Conservation (phyloP, 2,797 vertebrate genomes). For the Uromys caudimaculatus region DNA sequence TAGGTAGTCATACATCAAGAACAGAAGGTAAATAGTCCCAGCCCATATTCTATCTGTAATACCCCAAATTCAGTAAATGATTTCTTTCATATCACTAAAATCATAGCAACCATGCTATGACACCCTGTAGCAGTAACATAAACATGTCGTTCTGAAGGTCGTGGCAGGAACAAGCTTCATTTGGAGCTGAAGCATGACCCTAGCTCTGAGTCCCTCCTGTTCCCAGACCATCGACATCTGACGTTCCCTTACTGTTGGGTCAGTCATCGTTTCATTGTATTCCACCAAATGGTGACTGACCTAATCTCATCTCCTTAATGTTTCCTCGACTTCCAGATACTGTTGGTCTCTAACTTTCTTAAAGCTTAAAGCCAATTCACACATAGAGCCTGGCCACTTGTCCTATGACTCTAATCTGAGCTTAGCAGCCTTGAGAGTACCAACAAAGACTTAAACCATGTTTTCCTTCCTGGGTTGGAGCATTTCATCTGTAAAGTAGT, state of each 20-base stretch:
- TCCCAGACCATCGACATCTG: background rate
- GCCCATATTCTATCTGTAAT: background rate
- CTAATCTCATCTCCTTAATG: conserved; percentile 50
- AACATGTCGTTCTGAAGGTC: background rate
- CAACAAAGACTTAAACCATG: background rate
- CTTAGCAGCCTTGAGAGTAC: background rate
- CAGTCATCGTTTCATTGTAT: conserved; percentile 34
- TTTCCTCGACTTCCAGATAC: background rate
- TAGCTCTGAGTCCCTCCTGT: fast-evolving
- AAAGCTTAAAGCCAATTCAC: background rate
- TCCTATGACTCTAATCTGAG: background rate
- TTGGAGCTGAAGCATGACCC: conserved; percentile 38
- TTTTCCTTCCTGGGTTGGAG: background rate
- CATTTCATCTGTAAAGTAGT: background rate
- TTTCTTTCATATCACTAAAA: background rate
- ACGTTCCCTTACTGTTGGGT: background rate
- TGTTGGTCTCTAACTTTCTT: background rate
- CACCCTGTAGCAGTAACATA: background rate
- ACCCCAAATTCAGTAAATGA: background rate
- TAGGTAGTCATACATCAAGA: background rate
- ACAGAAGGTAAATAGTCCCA: background rate
- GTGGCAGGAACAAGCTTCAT: background rate
- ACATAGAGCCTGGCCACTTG: background rate
- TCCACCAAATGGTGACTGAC: background rate
- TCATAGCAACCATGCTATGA: background rate